Conservation (phyloP, 2,888 invertebrate genomes). For the Tetrapedia diversipes region DNA sequence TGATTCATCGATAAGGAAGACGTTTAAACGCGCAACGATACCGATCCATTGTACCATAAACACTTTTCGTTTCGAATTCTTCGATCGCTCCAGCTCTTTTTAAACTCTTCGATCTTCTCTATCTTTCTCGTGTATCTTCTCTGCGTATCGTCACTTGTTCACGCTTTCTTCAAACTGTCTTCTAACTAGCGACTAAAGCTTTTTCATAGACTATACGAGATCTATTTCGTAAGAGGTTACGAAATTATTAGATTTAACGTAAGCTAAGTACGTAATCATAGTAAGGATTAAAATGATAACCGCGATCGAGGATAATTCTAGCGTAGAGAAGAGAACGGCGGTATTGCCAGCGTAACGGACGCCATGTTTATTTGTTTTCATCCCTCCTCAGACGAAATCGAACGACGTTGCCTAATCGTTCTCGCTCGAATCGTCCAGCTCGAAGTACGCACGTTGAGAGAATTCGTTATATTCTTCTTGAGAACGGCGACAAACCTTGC, state of each 20-base stretch:
- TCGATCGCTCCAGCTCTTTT: not conserved
- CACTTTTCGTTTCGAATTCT: not conserved
- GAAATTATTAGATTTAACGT: not conserved
- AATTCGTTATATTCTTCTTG: slow-evolving; percentile 68
- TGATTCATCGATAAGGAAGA: not conserved
- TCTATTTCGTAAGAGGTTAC: not conserved
- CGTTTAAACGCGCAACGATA: not conserved
- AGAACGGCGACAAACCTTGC: slow-evolving; percentile 63
- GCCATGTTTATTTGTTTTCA: slow-evolving; percentile 24
- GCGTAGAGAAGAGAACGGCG: not conserved
- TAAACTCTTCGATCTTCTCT: not conserved
- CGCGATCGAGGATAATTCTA: not conserved
- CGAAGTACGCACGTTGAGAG: slow-evolving; percentile 55
- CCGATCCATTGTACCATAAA: too few species aligned
- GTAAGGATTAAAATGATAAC: not conserved
- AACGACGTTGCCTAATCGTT: slow-evolving; percentile 65
- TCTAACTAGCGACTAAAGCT: slow-evolving; percentile 42
- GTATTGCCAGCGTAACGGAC: not conserved
- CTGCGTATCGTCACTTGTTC: slow-evolving; percentile 12
- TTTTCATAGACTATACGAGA: slow-evolving; percentile 29
- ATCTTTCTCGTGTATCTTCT: not conserved
- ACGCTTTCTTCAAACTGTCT: not conserved
- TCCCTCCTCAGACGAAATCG: not conserved
- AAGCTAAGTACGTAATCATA: not conserved
- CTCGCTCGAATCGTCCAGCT: slow-evolving; percentile 71